These are phyloP conservation scores for Chesias legatella DNA, from an alignment of 2,888 invertebrate genomes.

Conservation along the genomic window DNA sequence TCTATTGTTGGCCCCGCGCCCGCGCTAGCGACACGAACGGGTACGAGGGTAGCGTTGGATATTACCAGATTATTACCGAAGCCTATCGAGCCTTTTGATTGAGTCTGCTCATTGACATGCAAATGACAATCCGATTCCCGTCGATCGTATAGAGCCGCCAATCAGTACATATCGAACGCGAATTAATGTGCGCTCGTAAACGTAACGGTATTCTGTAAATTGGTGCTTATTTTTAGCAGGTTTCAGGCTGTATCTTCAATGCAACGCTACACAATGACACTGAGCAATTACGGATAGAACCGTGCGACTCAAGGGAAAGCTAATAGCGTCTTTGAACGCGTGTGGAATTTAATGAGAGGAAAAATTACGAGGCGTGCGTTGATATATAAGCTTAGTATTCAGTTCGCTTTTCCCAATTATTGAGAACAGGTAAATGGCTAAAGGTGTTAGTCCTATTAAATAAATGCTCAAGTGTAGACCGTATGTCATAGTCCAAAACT, in stretches of 20 bases:
- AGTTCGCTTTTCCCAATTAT: not conserved
- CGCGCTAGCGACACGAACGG: slow-evolving; percentile 34
- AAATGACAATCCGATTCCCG: slow-evolving; percentile 13
- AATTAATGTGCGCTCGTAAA: slow-evolving; percentile 9
- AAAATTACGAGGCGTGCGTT: slow-evolving; percentile 27
- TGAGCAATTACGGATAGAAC: slow-evolving; percentile 29
- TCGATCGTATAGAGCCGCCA: slow-evolving; percentile 7
- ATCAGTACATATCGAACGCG: slow-evolving; percentile 13
- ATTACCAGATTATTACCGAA: slow-evolving; percentile 24
- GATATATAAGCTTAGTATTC: slow-evolving; percentile 23
- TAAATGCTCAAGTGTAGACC: too few species aligned
- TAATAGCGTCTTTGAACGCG: slow-evolving; percentile 29
- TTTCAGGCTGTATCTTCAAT: slow-evolving; percentile 13
- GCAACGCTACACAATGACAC: slow-evolving; percentile 21
- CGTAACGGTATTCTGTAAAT: slow-evolving; percentile 5
- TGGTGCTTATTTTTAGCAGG: slow-evolving; percentile 9
- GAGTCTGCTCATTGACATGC: slow-evolving; percentile 11
- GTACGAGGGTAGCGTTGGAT: slow-evolving; percentile 26
- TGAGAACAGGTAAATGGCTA: too few species aligned
- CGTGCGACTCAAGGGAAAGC: slow-evolving; percentile 25
- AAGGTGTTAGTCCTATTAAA: too few species aligned
- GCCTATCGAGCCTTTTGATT: slow-evolving; percentile 18
- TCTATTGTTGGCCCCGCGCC: slow-evolving; percentile 52
- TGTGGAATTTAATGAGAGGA: slow-evolving; percentile 32
- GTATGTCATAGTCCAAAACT: too few species aligned